Conservation (phyloP, 2,797 vertebrate genomes). For the Pteronotus mesoamericanus region DNA sequence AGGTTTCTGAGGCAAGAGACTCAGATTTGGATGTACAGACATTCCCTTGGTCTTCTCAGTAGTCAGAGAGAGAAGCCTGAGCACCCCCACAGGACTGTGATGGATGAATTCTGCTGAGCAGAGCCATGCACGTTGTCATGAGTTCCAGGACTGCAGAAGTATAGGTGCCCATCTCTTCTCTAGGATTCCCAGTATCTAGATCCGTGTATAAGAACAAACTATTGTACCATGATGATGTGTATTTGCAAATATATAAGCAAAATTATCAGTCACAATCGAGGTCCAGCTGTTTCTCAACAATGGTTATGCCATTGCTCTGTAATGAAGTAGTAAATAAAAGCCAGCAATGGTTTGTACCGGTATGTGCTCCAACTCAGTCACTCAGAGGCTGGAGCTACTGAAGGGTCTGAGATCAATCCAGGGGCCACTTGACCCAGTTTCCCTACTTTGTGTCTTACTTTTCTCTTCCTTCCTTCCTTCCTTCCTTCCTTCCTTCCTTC, state of each 20-base stretch:
- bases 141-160: neutral
- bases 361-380: neutral
- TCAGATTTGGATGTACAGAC: too few species aligned
- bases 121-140: neutral
- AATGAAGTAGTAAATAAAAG: neutral
- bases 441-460: neutral
- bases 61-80: neutral
- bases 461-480: neutral
- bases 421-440: too few species aligned
- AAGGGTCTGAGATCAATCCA: neutral
- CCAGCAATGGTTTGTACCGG: neutral
- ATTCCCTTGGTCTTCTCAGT: neutral
- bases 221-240: neutral
- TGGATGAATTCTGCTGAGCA: neutral
- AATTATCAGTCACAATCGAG: neutral
- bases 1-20: neutral
- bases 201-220: neutral
- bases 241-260: too few species aligned
- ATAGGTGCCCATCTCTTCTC: neutral
- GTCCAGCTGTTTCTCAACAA: neutral
- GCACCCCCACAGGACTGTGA: neutral
- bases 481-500: fast-evolving
- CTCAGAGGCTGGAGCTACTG: neutral
- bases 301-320: neutral
- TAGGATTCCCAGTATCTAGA: neutral